These are phyloP conservation scores for Cantharis nigra DNA, from an alignment of 2,888 invertebrate genomes.

Conservation along the genomic window DNA sequence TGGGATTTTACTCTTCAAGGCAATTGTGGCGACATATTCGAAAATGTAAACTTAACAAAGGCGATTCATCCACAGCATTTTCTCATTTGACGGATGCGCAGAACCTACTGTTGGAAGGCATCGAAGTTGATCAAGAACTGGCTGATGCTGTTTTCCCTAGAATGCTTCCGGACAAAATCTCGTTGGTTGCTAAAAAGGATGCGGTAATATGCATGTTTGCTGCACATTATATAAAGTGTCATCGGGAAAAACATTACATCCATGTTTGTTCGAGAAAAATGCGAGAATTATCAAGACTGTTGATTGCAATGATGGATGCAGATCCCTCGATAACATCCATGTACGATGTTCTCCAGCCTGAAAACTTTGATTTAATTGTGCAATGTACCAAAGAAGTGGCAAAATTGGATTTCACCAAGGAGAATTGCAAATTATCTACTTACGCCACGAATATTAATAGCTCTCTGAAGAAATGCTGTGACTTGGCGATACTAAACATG, in stretches of 20 bases:
- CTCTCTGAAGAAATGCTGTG: conserved; percentile 22
- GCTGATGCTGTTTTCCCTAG: neutral
- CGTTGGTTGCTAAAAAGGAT: neutral
- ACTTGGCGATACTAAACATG: conserved; percentile 9
- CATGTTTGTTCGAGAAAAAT: conserved; percentile 28
- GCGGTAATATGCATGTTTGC: conserved; percentile 20
- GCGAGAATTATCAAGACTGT: conserved; percentile 25
- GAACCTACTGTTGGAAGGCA: no score
- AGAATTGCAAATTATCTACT: conserved; percentile 13
- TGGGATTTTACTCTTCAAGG: no score
- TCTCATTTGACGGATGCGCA: no score
- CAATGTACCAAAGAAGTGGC: conserved; percentile 21
- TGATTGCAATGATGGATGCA: conserved; percentile 21
- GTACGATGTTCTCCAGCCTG: conserved; percentile 14
- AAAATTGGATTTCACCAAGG: conserved; percentile 12
- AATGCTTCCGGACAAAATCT: neutral
- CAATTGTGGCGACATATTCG: no score
- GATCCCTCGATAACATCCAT: conserved; percentile 10
- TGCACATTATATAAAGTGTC: conserved; percentile 23
- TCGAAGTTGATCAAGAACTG: no score
- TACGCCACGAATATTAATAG: conserved; percentile 22
- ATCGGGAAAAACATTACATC: conserved; percentile 28
- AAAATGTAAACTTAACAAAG: no score
- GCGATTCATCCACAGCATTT: no score
- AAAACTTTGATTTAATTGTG: conserved; percentile 23